phyloP scores from a whole-genome alignment of 1,140 invertebrate species.

The Cyrtorhinus lividipennis region DNA sequence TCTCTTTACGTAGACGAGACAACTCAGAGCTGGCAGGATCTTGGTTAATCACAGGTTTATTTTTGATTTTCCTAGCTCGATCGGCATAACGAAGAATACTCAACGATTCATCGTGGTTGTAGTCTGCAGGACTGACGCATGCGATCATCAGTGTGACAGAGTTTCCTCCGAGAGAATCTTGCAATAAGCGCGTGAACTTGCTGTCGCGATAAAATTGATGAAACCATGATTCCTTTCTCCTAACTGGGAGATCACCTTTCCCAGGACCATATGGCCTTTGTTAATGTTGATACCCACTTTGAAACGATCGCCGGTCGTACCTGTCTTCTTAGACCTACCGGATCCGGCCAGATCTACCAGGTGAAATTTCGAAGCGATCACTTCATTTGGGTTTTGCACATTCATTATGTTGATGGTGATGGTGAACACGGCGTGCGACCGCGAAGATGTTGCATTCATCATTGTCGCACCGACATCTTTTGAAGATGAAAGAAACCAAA shows the following conservation, averaged over 20 bases:
- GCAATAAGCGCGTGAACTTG: conserved; percentile 77
- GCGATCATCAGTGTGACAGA: conserved; percentile 87
- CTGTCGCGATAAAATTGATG: conserved; percentile 84
- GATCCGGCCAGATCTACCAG: conserved; percentile 87
- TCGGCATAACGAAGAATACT: conserved; percentile 84
- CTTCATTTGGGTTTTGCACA: conserved; percentile 44
- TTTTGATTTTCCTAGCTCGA: conserved; percentile 76
- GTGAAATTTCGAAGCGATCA: conserved; percentile 65
- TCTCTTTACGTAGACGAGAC: conserved; percentile 30
- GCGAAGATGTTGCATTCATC: conserved; percentile 81
- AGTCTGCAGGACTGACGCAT: conserved; percentile 80
- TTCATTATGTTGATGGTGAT: conserved; percentile 54
- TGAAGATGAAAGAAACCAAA: background rate
- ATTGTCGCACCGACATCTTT: conserved; percentile 78
- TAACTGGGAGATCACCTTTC: conserved; percentile 84
- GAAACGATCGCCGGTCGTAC: conserved; percentile 78
- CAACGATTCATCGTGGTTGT: conserved; percentile 76
- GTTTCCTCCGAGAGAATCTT: conserved; percentile 85
- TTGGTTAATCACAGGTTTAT: conserved; percentile 81
- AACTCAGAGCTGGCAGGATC: conserved; percentile 62
- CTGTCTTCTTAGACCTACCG: conserved; percentile 81
- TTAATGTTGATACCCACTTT: conserved; percentile 91
- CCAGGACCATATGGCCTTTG: conserved; percentile 73
- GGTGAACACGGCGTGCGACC: conserved; percentile 87
- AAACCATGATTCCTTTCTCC: conserved; percentile 53